Base-by-base conservation (phyloP, 37 sponge, comb jelly and placozoan genomes). In the Spongilla lacustris region DNA sequence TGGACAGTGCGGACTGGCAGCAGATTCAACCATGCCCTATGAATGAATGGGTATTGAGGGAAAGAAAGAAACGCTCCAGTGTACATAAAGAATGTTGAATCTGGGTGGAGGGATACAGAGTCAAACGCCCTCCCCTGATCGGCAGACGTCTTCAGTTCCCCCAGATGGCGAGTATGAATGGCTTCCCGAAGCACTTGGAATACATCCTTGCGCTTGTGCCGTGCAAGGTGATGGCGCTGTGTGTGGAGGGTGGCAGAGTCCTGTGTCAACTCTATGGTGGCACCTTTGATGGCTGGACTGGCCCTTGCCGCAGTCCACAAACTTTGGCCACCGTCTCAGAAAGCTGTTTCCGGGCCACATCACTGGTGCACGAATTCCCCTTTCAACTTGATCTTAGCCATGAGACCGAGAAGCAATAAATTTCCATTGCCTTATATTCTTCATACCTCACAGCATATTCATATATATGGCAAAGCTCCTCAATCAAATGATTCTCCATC, bases 81-180 rank as follows among this genome's bases (percentile, higher is more conserved):
- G 19, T 58, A 58, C 1, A 1, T 58, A 14, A 58, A 58, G 11
- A 58, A 58, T 8, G 58, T 58, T 1, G 58, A 58, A 17, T 58
- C 58, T 6, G 58, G 58, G 58, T 58, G 58, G 58, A 58, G 58
- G 12, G 58, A 58, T 1, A 58, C 58, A 58, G 58, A 58, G 58
- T 58, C 58, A 58, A 58, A 58, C 11, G 78, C 28, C 19, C 75
- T 68, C 21, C 83, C 91, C 73, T 91, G 91, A 38, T 91, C 91
- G 27, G 32, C 9, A 0, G 58, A 1, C 58, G 14, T 8, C 58
- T 58, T 58, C 19, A 58, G 21, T 8, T 58, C 58, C 58, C 58
- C 11, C 58, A 58, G 58, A 17, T 17, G 11, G 58, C 58, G 58
- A 17, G 58, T 17, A 10, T 58, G 58, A 17, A 58, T 58, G 1